These are phyloP conservation scores for Phengaris alcon DNA, from an alignment of 2,888 invertebrate species.

Conservation along the genomic window DNA sequence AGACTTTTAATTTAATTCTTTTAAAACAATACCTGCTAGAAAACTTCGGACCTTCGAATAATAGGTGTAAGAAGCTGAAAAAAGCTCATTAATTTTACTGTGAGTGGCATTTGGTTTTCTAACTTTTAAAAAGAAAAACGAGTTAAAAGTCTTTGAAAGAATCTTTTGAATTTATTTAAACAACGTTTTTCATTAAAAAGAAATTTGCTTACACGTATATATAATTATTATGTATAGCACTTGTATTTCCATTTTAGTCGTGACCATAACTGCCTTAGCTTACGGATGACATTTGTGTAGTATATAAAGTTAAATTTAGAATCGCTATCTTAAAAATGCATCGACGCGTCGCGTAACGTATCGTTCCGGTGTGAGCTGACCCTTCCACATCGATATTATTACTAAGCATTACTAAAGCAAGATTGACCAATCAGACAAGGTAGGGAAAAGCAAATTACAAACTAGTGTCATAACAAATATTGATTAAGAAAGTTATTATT, in stretches of 20 bases:
- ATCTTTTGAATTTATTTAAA: neutral
- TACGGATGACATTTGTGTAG: neutral
- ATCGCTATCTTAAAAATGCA: too few species aligned
- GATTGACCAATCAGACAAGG: neutral
- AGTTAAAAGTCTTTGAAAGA: slow-evolving; percentile 1
- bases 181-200: neutral
- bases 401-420: neutral
- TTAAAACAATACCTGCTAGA: slow-evolving; percentile 23
- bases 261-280: too few species aligned
- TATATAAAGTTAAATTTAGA: too few species aligned
- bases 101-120: slow-evolving; percentile 58
- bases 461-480: slow-evolving; percentile 41
- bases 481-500: slow-evolving; percentile 43
- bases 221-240: too few species aligned
- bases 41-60: slow-evolving; percentile 19
- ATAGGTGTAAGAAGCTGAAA: slow-evolving; percentile 30
- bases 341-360: too few species aligned
- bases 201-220: neutral
- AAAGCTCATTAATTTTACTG: slow-evolving; percentile 64
- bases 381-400: neutral
- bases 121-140: slow-evolving; percentile 54
- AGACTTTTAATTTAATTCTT: slow-evolving; percentile 14
- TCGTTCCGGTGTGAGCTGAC: too few species aligned
- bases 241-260: neutral
- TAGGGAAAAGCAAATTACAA: slow-evolving; percentile 35